Evolutionary conservation across 64 coral and sea anemone species (phyloP).

Genomic region (Acropora yongei): DNA sequence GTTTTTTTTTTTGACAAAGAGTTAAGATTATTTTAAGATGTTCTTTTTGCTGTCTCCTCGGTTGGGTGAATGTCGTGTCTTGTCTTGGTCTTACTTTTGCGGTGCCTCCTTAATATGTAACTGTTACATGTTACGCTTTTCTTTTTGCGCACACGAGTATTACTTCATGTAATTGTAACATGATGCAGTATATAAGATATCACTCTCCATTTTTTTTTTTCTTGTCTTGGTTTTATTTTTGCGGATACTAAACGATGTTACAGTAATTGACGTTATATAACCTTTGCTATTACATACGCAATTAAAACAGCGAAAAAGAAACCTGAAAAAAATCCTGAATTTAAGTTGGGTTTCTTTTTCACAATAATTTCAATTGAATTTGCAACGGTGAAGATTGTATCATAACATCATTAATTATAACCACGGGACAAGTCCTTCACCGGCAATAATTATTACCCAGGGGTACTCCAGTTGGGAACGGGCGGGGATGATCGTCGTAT

Average conservation of each 20-base stretch:
- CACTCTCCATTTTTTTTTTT: neutral
- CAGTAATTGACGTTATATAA: neutral
- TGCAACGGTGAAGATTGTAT: slow-evolving; percentile 1
- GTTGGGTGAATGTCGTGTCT: neutral
- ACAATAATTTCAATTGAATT: neutral
- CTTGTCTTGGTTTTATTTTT: neutral
- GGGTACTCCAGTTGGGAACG: slow-evolving; percentile 22
- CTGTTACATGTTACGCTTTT: neutral
- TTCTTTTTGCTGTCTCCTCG: neutral
- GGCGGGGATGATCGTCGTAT: slow-evolving; percentile 44
- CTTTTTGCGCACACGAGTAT: neutral
- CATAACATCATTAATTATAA: neutral
- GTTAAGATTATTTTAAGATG: neutral
- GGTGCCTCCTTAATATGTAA: neutral
- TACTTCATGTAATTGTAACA: neutral
- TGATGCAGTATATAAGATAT: neutral
- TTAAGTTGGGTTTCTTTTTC: neutral
- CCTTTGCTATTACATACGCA: neutral
- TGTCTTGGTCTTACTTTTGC: neutral
- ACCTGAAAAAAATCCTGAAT: neutral
- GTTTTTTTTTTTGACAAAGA: neutral
- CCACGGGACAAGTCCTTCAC: neutral
- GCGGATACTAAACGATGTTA: slow-evolving; percentile 8
- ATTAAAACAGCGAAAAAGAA: slow-evolving; percentile 5
- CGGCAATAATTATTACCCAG: neutral